Evolutionary conservation across 2,113 vertebrate genomes (phyloP), one percentile per base, ranked within the genome.

Genomic region (Takifugu flavidus): DNA sequence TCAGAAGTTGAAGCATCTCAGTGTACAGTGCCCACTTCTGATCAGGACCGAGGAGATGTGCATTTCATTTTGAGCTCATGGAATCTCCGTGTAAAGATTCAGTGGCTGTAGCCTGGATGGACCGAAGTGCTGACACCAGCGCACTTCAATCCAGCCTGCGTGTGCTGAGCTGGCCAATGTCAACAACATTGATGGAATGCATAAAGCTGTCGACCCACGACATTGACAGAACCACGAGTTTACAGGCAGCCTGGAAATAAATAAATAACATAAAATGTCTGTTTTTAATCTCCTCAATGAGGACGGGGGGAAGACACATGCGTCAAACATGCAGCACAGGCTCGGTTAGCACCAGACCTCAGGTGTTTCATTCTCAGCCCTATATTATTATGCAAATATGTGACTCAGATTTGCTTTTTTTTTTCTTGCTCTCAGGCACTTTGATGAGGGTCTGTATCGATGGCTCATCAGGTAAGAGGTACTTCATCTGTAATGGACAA

Each of bases 381-480:
- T 67, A 59, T 70, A 62, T 82, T 77, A 63, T 80, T 79, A 82
- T 83, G 82, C 54, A 74, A 84, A 88, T 87, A 2, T 67, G 55
- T 66, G 29, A 74, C 56, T 85, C 43, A 65, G 55, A 68, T 65
- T 51, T 80, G 29, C 13, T 63, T 20, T 67, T 72, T 67, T 70
- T 65, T 62, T 66, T 46, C 54, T 59, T 58, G 12, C 49, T 78
- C 75, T 76, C 82, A 92, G 91, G 74, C 80, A 90, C 80, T 92
- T 92, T 83, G 91, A 92, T 54, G 87, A 88, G 73, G 91, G 91
- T n/a, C 87, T 92, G 43, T 91, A 92, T 80, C 89, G 77, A 79
- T 92, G 91, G 91, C 90, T 92, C 62, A 87, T 92, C 77, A 91
- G 91, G 90, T 92, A 87, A 82, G 88, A 84, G 72, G 65, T 64